phyloP scores from a whole-genome alignment of 1,140 invertebrate genomes.

The Pseudoatta argentina region DNA sequence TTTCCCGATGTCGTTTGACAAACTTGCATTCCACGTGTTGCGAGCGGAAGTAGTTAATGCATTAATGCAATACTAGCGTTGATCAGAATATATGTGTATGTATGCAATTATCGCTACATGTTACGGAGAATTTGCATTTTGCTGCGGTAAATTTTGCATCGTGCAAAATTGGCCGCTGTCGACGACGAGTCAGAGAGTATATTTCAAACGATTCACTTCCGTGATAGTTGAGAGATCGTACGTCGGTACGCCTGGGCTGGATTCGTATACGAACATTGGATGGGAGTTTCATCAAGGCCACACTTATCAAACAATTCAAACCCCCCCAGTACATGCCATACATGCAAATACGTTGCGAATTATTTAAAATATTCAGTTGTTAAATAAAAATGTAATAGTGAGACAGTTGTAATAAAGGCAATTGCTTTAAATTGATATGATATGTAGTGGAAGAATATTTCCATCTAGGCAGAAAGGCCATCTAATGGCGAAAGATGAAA shows the following conservation, averaged over 20 bases:
- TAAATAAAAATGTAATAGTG: background rate
- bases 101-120: background rate
- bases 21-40: background rate
- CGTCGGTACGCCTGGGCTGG: constrained; percentile 28
- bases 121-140: background rate
- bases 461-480: background rate
- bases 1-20: background rate
- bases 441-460: background rate
- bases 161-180: constrained; percentile 6
- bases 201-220: constrained; percentile 78
- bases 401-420: background rate
- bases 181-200: constrained; percentile 65
- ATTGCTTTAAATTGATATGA: constrained; percentile 5
- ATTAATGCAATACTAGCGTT: background rate
- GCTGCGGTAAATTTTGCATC: constrained; percentile 3
- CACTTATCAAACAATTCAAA: constrained; percentile 56
- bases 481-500: background rate
- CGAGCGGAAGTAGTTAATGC: background rate
- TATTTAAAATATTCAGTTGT: constrained; percentile 38
- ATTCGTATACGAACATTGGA: constrained; percentile 62
- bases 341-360: constrained; percentile 17
- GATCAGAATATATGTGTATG: background rate
- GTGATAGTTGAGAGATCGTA: constrained; percentile 61
- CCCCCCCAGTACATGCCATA: constrained; percentile 7
- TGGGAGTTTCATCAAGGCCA: constrained; percentile 70